Evolutionary conservation across 2,113 vertebrate species (phyloP).

Genomic region (Melierax canorus): DNA sequence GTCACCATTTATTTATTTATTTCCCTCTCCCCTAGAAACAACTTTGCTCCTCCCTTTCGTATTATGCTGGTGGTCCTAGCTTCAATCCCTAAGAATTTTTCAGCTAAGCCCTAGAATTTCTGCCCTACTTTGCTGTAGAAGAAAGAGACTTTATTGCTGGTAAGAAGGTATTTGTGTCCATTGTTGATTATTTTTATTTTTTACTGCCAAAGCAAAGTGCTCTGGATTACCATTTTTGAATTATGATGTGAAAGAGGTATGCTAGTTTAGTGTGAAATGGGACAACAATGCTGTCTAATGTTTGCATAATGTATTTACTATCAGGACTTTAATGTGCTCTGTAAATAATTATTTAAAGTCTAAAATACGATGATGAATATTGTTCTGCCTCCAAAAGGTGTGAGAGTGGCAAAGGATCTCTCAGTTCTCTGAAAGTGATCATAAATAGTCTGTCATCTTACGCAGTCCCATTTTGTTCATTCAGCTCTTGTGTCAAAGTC

Average conservation of each 20-base stretch:
- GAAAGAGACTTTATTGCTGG: background rate
- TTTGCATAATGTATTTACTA: background rate
- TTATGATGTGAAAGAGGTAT: background rate
- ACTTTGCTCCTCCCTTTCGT: background rate
- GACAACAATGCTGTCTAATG: background rate
- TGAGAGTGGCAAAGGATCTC: background rate
- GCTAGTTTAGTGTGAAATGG: background rate
- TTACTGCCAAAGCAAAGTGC: background rate
- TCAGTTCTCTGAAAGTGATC: background rate
- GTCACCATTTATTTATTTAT: background rate
- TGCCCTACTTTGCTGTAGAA: background rate
- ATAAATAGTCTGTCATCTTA: background rate
- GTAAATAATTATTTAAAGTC: background rate
- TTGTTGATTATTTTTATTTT: background rate
- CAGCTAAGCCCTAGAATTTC: background rate
- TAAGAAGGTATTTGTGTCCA: background rate
- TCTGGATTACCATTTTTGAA: background rate
- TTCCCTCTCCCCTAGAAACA: background rate
- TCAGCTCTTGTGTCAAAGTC: background rate
- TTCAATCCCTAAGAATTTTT: background rate
- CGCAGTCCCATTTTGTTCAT: background rate
- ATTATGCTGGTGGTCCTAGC: background rate
- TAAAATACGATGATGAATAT: background rate
- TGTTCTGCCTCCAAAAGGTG: background rate
- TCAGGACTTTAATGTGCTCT: background rate